Conservation (phyloP, 64 coral and sea anemone genomes). For the Stichodactyla helianthus region DNA sequence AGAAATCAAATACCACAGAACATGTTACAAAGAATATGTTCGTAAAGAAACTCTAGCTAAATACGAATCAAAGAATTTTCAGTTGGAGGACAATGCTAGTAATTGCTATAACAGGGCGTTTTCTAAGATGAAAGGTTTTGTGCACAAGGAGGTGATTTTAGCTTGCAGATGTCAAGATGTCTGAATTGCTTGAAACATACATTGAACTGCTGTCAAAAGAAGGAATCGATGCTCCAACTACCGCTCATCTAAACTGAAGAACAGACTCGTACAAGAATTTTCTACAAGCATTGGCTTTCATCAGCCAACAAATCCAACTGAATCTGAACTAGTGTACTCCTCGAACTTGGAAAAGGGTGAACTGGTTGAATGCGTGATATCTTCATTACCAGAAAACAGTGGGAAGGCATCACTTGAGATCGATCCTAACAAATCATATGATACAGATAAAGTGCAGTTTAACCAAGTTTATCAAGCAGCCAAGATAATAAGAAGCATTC, state of each 20-base stretch:
- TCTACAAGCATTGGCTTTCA: background rate
- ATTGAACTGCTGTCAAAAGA: background rate
- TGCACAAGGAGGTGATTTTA: background rate
- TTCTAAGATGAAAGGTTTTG: background rate
- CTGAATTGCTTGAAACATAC: background rate
- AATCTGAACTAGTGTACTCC: constrained; percentile 1
- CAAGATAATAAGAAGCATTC: background rate
- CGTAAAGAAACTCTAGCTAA: constrained; percentile 31
- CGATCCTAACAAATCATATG: background rate
- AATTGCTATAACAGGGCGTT: constrained; percentile 8
- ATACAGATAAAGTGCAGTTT: background rate
- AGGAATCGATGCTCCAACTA: background rate
- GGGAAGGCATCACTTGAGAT: background rate
- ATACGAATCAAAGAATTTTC: constrained; percentile 21
- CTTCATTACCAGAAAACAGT: background rate
- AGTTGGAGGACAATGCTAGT: constrained; percentile 11
- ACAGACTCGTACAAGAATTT: background rate
- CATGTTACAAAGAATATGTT: constrained; percentile 42
- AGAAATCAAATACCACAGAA: no score
- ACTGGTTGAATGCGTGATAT: background rate
- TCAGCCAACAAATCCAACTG: background rate
- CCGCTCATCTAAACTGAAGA: constrained; percentile 4
- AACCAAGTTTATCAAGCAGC: background rate
- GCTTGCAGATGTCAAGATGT: background rate
- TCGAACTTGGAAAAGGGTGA: background rate